Conservation (phyloP, 2,888 invertebrate genomes). For the Lamellibrachia columna region DNA sequence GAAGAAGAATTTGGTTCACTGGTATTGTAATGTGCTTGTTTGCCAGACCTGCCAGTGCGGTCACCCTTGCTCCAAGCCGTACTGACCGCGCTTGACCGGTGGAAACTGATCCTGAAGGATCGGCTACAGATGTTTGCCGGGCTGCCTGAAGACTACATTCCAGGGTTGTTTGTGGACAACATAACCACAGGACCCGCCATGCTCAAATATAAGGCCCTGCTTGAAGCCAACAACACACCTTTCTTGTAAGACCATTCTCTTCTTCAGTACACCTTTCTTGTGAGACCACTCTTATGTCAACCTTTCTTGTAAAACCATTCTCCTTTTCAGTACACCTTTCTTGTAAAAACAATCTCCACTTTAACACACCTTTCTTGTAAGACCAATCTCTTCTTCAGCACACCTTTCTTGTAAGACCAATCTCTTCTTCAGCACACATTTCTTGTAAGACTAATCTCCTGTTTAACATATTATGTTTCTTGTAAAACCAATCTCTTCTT, state of each 20-base stretch:
- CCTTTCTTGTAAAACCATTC: background rate
- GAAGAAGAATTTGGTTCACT: background rate
- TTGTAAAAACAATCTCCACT: background rate
- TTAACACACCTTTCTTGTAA: no score
- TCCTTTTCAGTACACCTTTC: background rate
- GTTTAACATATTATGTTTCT: background rate
- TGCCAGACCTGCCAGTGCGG: conserved; percentile 87
- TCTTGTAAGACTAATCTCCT: background rate
- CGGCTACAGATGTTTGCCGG: conserved; percentile 77
- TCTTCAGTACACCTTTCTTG: background rate
- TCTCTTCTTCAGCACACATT: no score
- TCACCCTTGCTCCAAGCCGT: conserved; percentile 93
- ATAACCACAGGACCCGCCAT: conserved; percentile 76
- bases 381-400: no score
- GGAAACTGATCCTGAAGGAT: conserved; percentile 85
- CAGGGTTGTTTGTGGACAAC: conserved; percentile 82
- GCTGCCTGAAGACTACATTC: conserved; percentile 87
- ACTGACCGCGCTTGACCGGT: conserved; percentile 84
- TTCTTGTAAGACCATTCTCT: conserved; percentile 71
- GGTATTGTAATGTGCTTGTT: conserved; percentile 3
- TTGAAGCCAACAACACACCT: conserved; percentile 94
- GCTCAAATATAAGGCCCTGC: conserved; percentile 89
- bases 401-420: no score
- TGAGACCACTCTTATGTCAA: background rate
- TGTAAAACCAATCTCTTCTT: background rate